Base-by-base conservation (phyloP, 2,797 vertebrate genomes). In the Enteromius argenteus region DNA sequence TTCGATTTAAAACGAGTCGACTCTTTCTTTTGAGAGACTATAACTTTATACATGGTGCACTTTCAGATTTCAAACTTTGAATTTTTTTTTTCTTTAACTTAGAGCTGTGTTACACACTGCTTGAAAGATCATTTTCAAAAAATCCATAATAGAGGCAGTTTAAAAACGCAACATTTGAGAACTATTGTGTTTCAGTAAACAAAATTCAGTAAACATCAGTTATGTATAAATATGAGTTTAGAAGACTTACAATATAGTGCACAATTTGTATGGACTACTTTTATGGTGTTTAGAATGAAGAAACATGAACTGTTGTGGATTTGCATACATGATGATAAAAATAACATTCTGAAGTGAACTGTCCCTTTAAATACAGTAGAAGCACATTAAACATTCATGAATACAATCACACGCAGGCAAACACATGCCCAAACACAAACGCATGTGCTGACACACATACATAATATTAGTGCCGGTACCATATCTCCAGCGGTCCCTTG, bases 401-500 rank as follows among this genome's bases (percentile, higher is more conserved):
- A 23, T n/a, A 51, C 27, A 56, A 27, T 21, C 53, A 39, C 23
- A 64, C 32, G 14, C 27, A 37, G 30, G 21, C 79, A 60, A 32
- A 77, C 37, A 13, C 39, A 46, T 53, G 4, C 10, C 27, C 73
- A 49, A 44, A 77, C 51, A 23, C 23, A 51, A 32, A 27, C 6
- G 5, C 51, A 56, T 72, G 58, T 78, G 68, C 72, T 67, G 27
- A 14, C 35, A 68, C 51, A 75, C 49, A 78, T 10, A 8, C 27
- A 30, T 51, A 62, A 81, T 74, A 49, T 39, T 44, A 77, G 62
- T 66, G 46, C 11, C 17, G n/a, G n/a, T 79, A 76, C 62, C 72
- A 56, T 30, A 67, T 83, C 35, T 75, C 62, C 72, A 83, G 60
- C 15, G 23, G 72, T 56, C 60, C 72, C 62, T 35, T 68, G 72